Evolutionary conservation across 2,113 vertebrate species (phyloP).

Genomic region (Stigmatopora nigra): DNA sequence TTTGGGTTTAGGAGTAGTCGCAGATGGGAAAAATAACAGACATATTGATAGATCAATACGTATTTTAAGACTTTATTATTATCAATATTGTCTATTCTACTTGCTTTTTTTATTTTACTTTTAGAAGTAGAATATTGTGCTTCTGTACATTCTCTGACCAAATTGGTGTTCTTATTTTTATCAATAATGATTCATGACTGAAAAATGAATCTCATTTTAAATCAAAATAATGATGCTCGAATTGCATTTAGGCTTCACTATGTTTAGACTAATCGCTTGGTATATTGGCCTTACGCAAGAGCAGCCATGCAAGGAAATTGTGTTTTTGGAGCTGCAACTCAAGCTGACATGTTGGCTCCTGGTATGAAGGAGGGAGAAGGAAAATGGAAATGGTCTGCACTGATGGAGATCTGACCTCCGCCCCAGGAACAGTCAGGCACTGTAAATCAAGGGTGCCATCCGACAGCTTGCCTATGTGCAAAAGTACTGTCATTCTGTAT

Average conservation of each 20-base stretch:
- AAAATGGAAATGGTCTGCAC: slow-evolving; percentile 32
- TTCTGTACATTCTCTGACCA: slow-evolving; percentile 19
- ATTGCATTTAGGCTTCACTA: neutral
- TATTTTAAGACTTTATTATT: neutral
- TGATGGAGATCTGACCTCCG: slow-evolving; percentile 40
- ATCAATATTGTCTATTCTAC: neutral
- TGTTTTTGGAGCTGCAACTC: slow-evolving; percentile 52
- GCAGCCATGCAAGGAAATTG: slow-evolving; percentile 56
- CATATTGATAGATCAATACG: neutral
- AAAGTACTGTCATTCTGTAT: slow-evolving; percentile 15
- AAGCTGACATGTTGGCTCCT: slow-evolving; percentile 50
- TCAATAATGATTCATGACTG: slow-evolving; percentile 34
- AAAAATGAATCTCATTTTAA: slow-evolving; percentile 14
- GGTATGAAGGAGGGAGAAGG: slow-evolving; percentile 43
- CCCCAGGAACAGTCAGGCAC: slow-evolving; percentile 42
- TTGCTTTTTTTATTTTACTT: slow-evolving; percentile 13
- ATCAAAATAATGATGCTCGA: slow-evolving; percentile 19
- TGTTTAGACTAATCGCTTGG: slow-evolving; percentile 7
- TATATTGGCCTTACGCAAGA: slow-evolving; percentile 12
- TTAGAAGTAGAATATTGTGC: slow-evolving; percentile 7
- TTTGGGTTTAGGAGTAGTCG: too few species aligned
- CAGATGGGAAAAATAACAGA: too few species aligned
- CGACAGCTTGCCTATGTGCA: slow-evolving; percentile 43
- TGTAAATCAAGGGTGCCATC: too few species aligned
- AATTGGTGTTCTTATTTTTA: slow-evolving; percentile 15